Percentiles rank a stretch among this genome's conserved stretches.
These are phyloP conservation scores for Zingel zingel DNA, from an alignment of 2,113 vertebrate genomes.

Conservation along the genomic window DNA sequence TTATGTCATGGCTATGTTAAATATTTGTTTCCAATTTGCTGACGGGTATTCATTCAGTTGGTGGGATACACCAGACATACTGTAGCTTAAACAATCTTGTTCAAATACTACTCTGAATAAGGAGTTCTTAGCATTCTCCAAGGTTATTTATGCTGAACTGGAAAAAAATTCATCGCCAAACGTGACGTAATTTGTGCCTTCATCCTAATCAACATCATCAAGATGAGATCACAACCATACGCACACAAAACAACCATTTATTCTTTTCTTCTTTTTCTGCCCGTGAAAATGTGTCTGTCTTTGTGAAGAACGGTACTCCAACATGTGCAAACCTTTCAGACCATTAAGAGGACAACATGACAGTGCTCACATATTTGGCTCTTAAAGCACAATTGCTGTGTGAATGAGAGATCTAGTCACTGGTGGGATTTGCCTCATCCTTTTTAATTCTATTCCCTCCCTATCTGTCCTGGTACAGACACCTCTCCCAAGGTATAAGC, in stretches of 20 bases:
- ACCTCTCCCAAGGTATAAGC: slow-evolving; percentile 55
- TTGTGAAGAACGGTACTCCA: not conserved
- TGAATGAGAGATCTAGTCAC: slow-evolving; percentile 60
- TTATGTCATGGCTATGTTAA: slow-evolving; percentile 25
- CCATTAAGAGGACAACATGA: slow-evolving; percentile 48
- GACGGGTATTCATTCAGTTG: slow-evolving; percentile 12
- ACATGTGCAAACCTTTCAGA: slow-evolving; percentile 15
- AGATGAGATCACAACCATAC: slow-evolving; percentile 2
- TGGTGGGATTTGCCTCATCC: slow-evolving; percentile 63
- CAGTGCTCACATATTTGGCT: slow-evolving; percentile 29
- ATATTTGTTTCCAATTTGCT: slow-evolving; percentile 44
- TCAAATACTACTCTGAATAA: slow-evolving; percentile 11
- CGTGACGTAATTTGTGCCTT: slow-evolving; percentile 10
- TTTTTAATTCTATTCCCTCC: slow-evolving; percentile 68
- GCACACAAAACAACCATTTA: not conserved
- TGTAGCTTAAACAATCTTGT: not conserved
- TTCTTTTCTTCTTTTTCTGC: not conserved
- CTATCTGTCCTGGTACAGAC: slow-evolving; percentile 69
- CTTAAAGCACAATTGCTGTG: slow-evolving; percentile 53
- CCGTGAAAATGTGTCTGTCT: not conserved
- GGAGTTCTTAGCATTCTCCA: not conserved
- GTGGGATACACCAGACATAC: not conserved
- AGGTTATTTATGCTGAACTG: not conserved
- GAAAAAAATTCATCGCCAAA: slow-evolving; percentile 28
- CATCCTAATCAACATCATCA: slow-evolving; percentile 14